A percentile compares a stretch with the other conserved stretches of the same genome.
These are phyloP conservation scores for Drosophila pegasa DNA, from an alignment of 2,888 invertebrate species.

Conservation along the genomic window DNA sequence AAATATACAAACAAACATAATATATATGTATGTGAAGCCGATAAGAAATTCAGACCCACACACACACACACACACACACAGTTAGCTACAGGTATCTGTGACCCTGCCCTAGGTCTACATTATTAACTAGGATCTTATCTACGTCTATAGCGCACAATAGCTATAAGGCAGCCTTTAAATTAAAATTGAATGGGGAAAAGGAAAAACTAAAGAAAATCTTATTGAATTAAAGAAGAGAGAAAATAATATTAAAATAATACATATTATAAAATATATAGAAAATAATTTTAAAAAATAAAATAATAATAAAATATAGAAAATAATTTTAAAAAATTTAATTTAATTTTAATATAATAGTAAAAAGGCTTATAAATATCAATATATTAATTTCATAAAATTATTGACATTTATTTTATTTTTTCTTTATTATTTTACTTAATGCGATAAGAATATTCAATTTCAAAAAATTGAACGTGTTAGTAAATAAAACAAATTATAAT, in stretches of 20 bases:
- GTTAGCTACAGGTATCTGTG: slow-evolving; percentile 13
- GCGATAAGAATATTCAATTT: too few species aligned
- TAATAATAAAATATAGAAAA: too few species aligned
- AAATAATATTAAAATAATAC: not conserved
- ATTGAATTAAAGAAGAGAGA: not conserved
- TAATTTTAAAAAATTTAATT: too few species aligned
- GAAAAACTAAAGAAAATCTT: not conserved
- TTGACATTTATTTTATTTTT: too few species aligned
- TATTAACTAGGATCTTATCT: slow-evolving; percentile 23
- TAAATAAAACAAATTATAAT: too few species aligned
- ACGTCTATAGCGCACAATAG: not conserved
- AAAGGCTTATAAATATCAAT: too few species aligned
- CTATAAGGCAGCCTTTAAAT: not conserved
- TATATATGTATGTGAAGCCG: slow-evolving; percentile 7
- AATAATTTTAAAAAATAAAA: too few species aligned
- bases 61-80: slow-evolving; percentile 9
- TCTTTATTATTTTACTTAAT: too few species aligned
- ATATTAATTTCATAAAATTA: too few species aligned
- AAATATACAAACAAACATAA: slow-evolving; percentile 17
- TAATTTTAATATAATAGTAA: too few species aligned
- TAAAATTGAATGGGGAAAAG: slow-evolving; percentile 1
- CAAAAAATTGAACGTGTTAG: too few species aligned
- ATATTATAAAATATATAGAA: not conserved
- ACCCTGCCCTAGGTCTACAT: slow-evolving; percentile 62
- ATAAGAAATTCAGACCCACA: slow-evolving; percentile 24